phyloP scores from a whole-genome alignment of 2,797 vertebrate genomes.

The Leptodactylus fallax region DNA sequence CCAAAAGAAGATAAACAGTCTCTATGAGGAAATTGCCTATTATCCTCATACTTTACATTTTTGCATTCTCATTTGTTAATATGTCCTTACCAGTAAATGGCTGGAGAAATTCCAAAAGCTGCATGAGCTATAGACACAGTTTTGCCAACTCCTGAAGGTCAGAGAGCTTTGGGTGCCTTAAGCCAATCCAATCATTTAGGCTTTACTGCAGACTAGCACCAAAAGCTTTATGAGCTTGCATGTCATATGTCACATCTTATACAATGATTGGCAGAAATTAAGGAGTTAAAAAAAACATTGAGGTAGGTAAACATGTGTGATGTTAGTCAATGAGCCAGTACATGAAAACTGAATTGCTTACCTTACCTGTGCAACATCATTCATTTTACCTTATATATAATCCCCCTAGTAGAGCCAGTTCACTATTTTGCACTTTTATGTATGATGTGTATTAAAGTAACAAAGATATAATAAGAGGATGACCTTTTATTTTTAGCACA shows the following conservation, averaged over 20 bases:
- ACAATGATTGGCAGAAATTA: not conserved
- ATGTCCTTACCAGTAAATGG: too few relatives aligned
- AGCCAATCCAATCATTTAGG: not conserved
- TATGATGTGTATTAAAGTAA: not conserved
- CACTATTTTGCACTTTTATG: too few relatives aligned
- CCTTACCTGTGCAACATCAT: too few relatives aligned
- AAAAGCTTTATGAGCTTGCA: not conserved
- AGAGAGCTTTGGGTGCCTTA: not conserved
- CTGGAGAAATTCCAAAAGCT: not conserved
- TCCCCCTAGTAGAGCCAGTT: too few relatives aligned
- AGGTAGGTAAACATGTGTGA: not conserved
- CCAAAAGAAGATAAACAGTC: too few relatives aligned
- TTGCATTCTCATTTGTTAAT: too few relatives aligned
- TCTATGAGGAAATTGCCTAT: too few relatives aligned
- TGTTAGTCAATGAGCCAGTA: not conserved
- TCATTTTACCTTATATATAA: too few relatives aligned
- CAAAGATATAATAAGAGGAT: not conserved
- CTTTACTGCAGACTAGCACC: not conserved
- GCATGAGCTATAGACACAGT: not conserved
- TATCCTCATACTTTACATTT: too few relatives aligned
- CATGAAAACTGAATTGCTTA: not conserved
- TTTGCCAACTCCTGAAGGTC: not conserved
- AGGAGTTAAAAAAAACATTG: too few relatives aligned
- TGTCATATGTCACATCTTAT: not conserved
- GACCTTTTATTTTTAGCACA: not conserved